A percentile compares a stretch with the other conserved stretches of the same genome.
Conservation (phyloP, 2,888 invertebrate species). For the Tortricodes alternella region DNA sequence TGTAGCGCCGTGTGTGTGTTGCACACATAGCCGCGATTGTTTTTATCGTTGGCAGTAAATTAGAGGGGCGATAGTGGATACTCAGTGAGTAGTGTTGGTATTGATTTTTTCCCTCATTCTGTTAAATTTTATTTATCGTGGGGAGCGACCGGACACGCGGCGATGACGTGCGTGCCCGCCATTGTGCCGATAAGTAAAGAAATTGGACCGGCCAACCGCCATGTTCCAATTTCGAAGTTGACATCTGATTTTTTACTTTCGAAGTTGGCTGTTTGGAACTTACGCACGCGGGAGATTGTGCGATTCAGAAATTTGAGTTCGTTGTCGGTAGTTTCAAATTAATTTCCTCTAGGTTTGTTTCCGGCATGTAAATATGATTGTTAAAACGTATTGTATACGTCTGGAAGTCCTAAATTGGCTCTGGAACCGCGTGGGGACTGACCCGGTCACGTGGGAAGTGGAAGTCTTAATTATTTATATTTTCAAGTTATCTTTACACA, state of each 20-base stretch:
- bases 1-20: conserved; percentile 48
- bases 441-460: too few species aligned
- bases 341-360: not conserved
- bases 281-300: not conserved
- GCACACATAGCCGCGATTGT: conserved; percentile 62
- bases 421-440: too few species aligned
- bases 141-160: conserved; percentile 68
- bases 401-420: too few species aligned
- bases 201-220: conserved; percentile 34
- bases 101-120: conserved; percentile 83
- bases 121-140: conserved; percentile 82
- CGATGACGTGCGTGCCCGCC: conserved; percentile 51
- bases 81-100: conserved; percentile 64
- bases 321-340: not conserved
- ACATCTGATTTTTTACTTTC: not conserved
- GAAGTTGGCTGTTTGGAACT: not conserved
- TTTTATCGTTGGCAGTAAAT: conserved; percentile 78
- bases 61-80: conserved; percentile 78
- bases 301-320: not conserved
- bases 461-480: too few species aligned
- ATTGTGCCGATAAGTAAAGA: conserved; percentile 38
- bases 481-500: too few species aligned
- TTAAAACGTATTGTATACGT: too few species aligned
- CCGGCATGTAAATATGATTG: not conserved
- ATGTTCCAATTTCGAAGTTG: conserved; percentile 17